Conservation (phyloP, 2,888 invertebrate species). For the Cyclophora punctaria region DNA sequence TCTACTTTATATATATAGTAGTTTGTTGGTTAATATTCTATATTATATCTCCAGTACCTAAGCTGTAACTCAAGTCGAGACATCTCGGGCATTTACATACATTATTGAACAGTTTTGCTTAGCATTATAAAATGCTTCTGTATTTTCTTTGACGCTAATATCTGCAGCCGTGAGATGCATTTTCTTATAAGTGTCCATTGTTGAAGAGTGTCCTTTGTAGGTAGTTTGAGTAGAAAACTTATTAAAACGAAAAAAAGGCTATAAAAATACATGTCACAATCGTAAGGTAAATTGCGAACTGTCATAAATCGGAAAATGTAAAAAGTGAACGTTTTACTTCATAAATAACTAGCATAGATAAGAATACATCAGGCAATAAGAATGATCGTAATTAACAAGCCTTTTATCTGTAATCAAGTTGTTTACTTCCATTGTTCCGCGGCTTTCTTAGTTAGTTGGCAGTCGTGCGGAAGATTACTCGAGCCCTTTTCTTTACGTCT, state of each 20-base stretch:
- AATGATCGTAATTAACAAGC: conserved; percentile 33
- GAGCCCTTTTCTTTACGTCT: conserved; percentile 13
- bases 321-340: conserved; percentile 32
- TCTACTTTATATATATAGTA: conserved; percentile 5
- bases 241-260: too few relatives aligned
- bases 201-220: too few relatives aligned
- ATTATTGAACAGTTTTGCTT: conserved; percentile 54
- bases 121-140: conserved; percentile 29
- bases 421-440: conserved; percentile 47
- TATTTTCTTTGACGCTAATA: conserved; percentile 24
- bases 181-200: too few relatives aligned
- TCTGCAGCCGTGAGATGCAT: conserved; percentile 1
- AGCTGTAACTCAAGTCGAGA: conserved; percentile 25
- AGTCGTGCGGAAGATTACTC: conserved; percentile 20
- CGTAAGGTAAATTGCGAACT: too few relatives aligned
- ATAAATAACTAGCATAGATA: conserved; percentile 13
- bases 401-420: conserved; percentile 35
- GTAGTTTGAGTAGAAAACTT: too few relatives aligned
- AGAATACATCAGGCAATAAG: conserved; percentile 7
- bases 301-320: conserved; percentile 17
- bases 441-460: conserved; percentile 29
- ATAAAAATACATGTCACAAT: not conserved
- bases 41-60: not conserved
- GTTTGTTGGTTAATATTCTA: conserved; percentile 4
- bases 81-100: conserved; percentile 28